Conservation (phyloP, 2,888 invertebrate genomes). For the Myopa testacea region DNA sequence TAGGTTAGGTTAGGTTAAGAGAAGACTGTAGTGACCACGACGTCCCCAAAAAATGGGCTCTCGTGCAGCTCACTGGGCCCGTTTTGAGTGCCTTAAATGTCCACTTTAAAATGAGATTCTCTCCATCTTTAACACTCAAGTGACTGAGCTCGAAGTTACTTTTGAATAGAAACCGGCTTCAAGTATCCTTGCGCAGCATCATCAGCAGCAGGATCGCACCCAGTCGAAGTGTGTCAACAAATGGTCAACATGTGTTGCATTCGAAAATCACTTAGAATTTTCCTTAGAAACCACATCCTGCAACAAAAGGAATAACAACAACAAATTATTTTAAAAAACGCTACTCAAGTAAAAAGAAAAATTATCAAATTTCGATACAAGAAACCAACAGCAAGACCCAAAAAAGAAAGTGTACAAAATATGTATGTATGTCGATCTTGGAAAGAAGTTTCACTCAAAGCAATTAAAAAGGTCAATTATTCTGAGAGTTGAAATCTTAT, state of each 20-base stretch:
- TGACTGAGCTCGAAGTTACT: not conserved
- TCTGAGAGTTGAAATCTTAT: no score
- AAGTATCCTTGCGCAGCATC: not conserved
- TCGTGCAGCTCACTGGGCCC: no score
- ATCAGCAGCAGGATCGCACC: no score
- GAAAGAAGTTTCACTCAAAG: no score
- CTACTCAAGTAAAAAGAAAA: no score
- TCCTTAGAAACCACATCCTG: conserved; percentile 39
- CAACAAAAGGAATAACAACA: not conserved
- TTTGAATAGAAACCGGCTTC: not conserved
- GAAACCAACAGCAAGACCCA: not conserved
- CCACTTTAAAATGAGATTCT: no score
- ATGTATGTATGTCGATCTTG: no score
- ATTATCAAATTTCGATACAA: not conserved
- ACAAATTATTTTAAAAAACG: not conserved
- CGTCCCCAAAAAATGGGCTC: no score
- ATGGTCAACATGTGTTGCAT: conserved; percentile 39
- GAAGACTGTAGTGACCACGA: no score
- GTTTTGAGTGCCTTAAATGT: no score
- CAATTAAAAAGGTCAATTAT: no score
- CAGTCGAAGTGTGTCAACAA: conserved; percentile 28
- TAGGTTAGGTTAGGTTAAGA: no score
- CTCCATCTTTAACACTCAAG: not conserved
- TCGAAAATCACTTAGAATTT: conserved; percentile 5
- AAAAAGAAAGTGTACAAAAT: not conserved